These are phyloP conservation scores for Lateolabrax maculatus DNA, from an alignment of 2,797 vertebrate genomes.

Conservation along the genomic window DNA sequence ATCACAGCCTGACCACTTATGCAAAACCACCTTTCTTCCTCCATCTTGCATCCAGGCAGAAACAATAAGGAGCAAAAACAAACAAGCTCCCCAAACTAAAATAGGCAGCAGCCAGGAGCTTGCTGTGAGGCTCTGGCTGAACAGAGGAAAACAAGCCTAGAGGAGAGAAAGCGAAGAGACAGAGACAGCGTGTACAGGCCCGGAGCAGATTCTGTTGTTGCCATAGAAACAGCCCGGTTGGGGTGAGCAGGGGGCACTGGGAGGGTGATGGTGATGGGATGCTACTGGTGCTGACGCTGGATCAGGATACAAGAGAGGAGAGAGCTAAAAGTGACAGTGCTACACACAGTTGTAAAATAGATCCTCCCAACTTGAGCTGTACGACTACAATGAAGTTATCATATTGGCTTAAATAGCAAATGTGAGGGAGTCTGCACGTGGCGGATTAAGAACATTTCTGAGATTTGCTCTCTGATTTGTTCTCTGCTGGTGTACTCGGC, in stretches of 20 bases:
- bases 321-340: neutral
- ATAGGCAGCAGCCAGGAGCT: slow-evolving; percentile 55
- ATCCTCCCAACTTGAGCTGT: slow-evolving; percentile 15
- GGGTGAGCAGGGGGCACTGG: slow-evolving; percentile 67
- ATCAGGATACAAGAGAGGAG: slow-evolving; percentile 29
- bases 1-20: slow-evolving; percentile 6
- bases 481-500: slow-evolving; percentile 8
- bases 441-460: neutral
- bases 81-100: slow-evolving; percentile 56
- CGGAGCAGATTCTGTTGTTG: slow-evolving; percentile 79
- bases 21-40: slow-evolving; percentile 33
- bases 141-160: slow-evolving; percentile 63
- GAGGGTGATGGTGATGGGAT: slow-evolving; percentile 67
- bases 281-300: slow-evolving; percentile 64
- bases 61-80: slow-evolving; percentile 51
- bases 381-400: neutral
- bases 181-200: slow-evolving; percentile 61
- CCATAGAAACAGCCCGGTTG: slow-evolving; percentile 81
- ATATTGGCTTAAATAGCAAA: neutral
- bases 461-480: neutral
- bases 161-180: slow-evolving; percentile 62
- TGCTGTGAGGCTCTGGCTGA: slow-evolving; percentile 47
- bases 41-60: slow-evolving; percentile 36
- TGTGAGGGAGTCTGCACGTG: neutral
- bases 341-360: neutral